Percentiles rank a stretch among this genome's conserved stretches.
These are phyloP conservation scores for Leptatherina wallacei DNA, from an alignment of 2,797 vertebrate genomes.

Conservation along the genomic window DNA sequence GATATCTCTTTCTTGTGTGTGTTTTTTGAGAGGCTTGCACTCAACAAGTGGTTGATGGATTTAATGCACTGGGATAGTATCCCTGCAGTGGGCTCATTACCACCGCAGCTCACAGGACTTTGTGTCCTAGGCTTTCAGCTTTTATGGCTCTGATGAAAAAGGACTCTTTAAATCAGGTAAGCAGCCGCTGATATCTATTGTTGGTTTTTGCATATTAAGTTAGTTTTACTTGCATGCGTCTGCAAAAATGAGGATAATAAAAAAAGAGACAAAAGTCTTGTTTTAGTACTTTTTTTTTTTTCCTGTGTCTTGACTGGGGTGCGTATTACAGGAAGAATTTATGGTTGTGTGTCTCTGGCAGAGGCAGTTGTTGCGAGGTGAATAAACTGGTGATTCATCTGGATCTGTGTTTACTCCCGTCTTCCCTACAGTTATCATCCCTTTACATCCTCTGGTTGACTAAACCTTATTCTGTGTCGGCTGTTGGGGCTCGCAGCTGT, in stretches of 20 bases:
- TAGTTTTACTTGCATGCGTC: slow-evolving; percentile 1
- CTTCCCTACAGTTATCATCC: slow-evolving; percentile 36
- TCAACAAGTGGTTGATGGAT: slow-evolving; percentile 82
- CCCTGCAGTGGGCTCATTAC: slow-evolving; percentile 64
- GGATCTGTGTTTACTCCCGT: slow-evolving; percentile 34
- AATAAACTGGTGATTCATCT: slow-evolving; percentile 68
- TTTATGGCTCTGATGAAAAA: slow-evolving; percentile 67
- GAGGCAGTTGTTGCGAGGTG: slow-evolving; percentile 42
- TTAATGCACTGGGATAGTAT: slow-evolving; percentile 71
- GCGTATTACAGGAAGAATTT: slow-evolving; percentile 24
- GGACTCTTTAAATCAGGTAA: slow-evolving; percentile 69
- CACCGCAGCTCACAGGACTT: slow-evolving; percentile 54
- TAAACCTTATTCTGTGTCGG: slow-evolving; percentile 50
- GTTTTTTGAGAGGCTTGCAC: slow-evolving; percentile 44
- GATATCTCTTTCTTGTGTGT: slow-evolving; percentile 38
- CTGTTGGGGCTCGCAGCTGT: slow-evolving; percentile 51
- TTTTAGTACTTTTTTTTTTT: slow-evolving; percentile 23
- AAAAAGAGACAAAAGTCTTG: background rate
- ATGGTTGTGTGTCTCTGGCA: slow-evolving; percentile 40
- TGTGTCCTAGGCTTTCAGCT: slow-evolving; percentile 54
- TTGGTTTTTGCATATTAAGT: slow-evolving; percentile 6
- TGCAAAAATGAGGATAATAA: background rate
- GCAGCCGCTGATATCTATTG: slow-evolving; percentile 36
- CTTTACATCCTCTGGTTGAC: slow-evolving; percentile 32
- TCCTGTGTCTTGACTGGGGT: slow-evolving; percentile 27